Evolutionary conservation across 2,113 vertebrate genomes (phyloP).

Genomic region (Peucedramus taeniatus): DNA sequence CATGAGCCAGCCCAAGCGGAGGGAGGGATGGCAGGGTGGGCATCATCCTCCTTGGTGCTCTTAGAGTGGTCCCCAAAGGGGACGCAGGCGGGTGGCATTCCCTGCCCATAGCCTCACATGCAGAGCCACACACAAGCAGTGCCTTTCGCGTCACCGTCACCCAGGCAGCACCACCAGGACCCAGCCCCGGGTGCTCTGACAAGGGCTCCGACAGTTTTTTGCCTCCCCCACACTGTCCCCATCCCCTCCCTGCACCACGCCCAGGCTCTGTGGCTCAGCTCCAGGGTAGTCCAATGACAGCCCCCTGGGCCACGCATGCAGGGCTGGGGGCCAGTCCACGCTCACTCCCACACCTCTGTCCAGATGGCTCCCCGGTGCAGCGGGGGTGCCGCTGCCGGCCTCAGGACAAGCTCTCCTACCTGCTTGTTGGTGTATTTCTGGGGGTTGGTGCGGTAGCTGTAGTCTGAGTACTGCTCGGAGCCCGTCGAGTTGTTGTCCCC

Average conservation of each 20-base stretch:
- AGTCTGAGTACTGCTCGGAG: constrained; percentile 99
- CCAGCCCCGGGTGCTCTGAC: constrained; percentile 12
- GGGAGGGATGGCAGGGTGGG: not conserved
- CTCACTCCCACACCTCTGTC: constrained; percentile 89
- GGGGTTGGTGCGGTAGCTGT: constrained; percentile 99
- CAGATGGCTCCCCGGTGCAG: constrained; percentile 77
- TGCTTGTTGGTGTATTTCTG: constrained; percentile 99
- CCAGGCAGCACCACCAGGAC: constrained; percentile 23
- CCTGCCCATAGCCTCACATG: not conserved
- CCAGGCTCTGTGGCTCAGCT: not conserved
- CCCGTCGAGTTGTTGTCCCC: constrained; percentile 97
- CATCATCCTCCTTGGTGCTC: not conserved
- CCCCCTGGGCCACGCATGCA: not conserved
- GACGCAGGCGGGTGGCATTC: accelerated
- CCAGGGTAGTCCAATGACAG: not conserved
- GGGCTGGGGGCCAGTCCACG: constrained; percentile 1
- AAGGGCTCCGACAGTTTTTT: not conserved
- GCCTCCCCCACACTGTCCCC: not conserved
- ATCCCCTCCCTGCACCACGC: not conserved
- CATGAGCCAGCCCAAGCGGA: not conserved
- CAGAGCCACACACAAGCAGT: constrained; percentile 2
- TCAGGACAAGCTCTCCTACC: constrained; percentile 93
- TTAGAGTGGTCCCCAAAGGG: not conserved
- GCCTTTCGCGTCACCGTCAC: not conserved
- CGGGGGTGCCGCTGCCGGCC: constrained; percentile 72